Percentiles rank a stretch among this genome's conserved stretches.
Evolutionary conservation across 2,888 invertebrate genomes (phyloP).

Genomic region (Cephalotes varians): DNA sequence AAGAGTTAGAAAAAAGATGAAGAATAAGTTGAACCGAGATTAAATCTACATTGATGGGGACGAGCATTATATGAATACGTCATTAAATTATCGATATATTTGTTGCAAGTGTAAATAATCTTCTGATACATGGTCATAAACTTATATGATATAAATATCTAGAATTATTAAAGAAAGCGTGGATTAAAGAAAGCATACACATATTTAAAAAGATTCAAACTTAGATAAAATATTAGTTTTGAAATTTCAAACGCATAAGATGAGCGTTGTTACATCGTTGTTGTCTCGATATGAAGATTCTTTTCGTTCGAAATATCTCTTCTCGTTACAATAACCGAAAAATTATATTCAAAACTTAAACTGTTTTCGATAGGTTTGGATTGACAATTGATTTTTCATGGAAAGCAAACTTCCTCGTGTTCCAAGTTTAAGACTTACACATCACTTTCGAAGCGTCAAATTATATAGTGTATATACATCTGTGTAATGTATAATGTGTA

Average conservation of each 20-base stretch:
- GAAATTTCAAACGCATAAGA: not conserved
- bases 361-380: not conserved
- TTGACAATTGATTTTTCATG: conserved; percentile 28
- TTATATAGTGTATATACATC: conserved; percentile 32
- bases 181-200: not conserved
- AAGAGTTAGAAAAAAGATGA: no score
- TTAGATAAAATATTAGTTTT: conserved; percentile 1
- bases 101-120: conserved; percentile 29
- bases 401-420: not conserved
- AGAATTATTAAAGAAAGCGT: conserved; percentile 8
- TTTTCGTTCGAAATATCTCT: not conserved
- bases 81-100: conserved; percentile 32
- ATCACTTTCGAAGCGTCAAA: conserved; percentile 18
- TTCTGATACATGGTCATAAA: conserved; percentile 21
- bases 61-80: not conserved
- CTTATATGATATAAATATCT: conserved; percentile 6
- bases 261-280: not conserved
- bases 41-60: no score
- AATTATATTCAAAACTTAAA: not conserved
- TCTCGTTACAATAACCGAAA: not conserved
- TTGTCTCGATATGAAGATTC: not conserved
- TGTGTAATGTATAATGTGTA: conserved; percentile 19
- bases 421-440: conserved; percentile 3
- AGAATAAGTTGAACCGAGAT: no score
- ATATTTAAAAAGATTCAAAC: conserved; percentile 4